Percentiles rank a stretch among this genome's conserved stretches.
Evolutionary conservation across 2,888 invertebrate genomes (phyloP).

Genomic region (Agonopterix arenella): DNA sequence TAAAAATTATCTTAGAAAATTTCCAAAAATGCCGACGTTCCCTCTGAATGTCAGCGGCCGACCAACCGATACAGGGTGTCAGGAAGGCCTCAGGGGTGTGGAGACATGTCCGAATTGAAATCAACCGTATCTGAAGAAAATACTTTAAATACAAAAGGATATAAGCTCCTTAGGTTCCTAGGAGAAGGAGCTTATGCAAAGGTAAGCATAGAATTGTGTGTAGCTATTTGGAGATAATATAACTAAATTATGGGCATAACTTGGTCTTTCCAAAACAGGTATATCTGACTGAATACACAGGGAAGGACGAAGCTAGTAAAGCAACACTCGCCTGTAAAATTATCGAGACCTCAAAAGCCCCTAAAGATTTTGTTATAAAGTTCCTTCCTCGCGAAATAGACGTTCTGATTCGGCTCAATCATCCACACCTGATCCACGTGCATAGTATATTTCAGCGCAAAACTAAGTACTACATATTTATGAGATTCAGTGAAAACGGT

Average conservation of each 20-base stretch:
- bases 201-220: slow-evolving; percentile 48
- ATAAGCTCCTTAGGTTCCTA: slow-evolving; percentile 78
- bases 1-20: slow-evolving; percentile 28
- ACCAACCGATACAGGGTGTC: slow-evolving; percentile 21
- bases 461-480: slow-evolving; percentile 85
- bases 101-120: slow-evolving; percentile 61
- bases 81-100: no score
- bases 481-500: slow-evolving; percentile 87
- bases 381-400: slow-evolving; percentile 91
- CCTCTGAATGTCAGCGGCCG: slow-evolving; percentile 28
- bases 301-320: slow-evolving; percentile 43
- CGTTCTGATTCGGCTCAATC: slow-evolving; percentile 83
- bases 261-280: slow-evolving; percentile 35
- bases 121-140: slow-evolving; percentile 62
- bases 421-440: slow-evolving; percentile 87
- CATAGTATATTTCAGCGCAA: slow-evolving; percentile 86
- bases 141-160: slow-evolving; percentile 73
- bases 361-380: slow-evolving; percentile 86
- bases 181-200: slow-evolving; percentile 90
- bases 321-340: slow-evolving; percentile 82
- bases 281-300: slow-evolving; percentile 52
- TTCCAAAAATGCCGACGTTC: slow-evolving; percentile 46
- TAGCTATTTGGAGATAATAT: slow-evolving; percentile 1
- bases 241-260: not conserved
- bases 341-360: slow-evolving; percentile 84